Percentiles rank a stretch among this genome's conserved stretches.
Conservation (phyloP, 2,113 vertebrate genomes). For the Sakesphorus luctuosus region DNA sequence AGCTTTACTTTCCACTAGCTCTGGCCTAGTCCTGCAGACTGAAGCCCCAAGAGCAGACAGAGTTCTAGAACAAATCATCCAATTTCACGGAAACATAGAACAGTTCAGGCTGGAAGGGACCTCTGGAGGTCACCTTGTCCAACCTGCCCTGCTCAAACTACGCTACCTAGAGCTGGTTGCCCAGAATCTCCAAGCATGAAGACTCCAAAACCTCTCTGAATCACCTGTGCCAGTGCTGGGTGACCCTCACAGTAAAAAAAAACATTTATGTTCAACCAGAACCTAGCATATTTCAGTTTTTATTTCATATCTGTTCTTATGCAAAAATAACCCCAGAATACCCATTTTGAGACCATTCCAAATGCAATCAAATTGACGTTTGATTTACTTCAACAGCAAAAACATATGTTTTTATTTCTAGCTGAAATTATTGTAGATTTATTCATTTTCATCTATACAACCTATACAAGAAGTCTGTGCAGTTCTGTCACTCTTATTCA, state of each 20-base stretch:
- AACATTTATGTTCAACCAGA: background rate
- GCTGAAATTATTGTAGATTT: background rate
- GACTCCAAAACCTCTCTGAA: rapidly evolving
- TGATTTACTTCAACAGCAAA: background rate
- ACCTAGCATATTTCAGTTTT: background rate
- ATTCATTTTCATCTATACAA: background rate
- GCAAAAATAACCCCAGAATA: background rate
- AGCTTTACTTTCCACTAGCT: background rate
- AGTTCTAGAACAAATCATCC: background rate
- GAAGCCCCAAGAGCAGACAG: background rate
- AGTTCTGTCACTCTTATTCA: background rate
- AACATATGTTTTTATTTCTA: background rate
- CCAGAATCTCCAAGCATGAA: background rate
- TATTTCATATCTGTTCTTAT: background rate
- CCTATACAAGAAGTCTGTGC: no score
- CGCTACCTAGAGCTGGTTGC: background rate
- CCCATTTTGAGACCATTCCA: background rate
- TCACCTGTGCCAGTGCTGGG: background rate
- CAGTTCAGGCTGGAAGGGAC: background rate
- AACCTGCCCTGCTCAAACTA: background rate
- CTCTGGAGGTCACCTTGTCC: background rate
- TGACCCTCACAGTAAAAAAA: background rate
- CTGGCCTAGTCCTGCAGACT: background rate
- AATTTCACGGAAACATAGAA: background rate
- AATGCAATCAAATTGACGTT: background rate